phyloP scores from a whole-genome alignment of 2,888 invertebrate species.

The Latheticus oryzae region DNA sequence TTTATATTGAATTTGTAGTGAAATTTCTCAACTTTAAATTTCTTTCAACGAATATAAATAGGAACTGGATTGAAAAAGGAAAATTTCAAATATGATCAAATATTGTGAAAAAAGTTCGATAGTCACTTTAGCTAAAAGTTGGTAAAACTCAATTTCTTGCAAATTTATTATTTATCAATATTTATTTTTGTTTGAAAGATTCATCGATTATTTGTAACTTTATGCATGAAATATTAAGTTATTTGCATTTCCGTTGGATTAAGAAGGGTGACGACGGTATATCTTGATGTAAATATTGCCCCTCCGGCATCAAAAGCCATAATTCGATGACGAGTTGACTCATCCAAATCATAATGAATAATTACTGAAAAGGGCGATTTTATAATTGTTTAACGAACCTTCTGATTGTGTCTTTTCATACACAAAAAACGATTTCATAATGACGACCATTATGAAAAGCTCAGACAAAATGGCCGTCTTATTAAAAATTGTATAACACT shows the following conservation, averaged over 20 bases:
- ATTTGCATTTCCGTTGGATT: constrained; percentile 43
- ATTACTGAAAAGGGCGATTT: constrained; percentile 37
- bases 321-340: constrained; percentile 40
- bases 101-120: constrained; percentile 45
- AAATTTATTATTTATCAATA: constrained; percentile 35
- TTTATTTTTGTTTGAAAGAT: constrained; percentile 7
- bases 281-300: constrained; percentile 44
- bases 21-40: not conserved
- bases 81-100: constrained; percentile 23
- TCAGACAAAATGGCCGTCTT: constrained; percentile 57
- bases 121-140: constrained; percentile 55
- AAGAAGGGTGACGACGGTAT: constrained; percentile 36
- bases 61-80: constrained; percentile 12
- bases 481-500: constrained; percentile 55
- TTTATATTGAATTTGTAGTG: not conserved
- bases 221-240: constrained; percentile 46
- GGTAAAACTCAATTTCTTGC: constrained; percentile 54
- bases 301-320: constrained; percentile 35
- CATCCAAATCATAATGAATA: constrained; percentile 40
- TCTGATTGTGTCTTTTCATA: constrained; percentile 19
- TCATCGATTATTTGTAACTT: constrained; percentile 36
- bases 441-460: constrained; percentile 28
- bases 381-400: constrained; percentile 39
- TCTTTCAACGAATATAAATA: constrained; percentile 20
- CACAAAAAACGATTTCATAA: constrained; percentile 21